Base-by-base conservation (phyloP, 2,797 vertebrate genomes). In the Halcyon leucocephala region DNA sequence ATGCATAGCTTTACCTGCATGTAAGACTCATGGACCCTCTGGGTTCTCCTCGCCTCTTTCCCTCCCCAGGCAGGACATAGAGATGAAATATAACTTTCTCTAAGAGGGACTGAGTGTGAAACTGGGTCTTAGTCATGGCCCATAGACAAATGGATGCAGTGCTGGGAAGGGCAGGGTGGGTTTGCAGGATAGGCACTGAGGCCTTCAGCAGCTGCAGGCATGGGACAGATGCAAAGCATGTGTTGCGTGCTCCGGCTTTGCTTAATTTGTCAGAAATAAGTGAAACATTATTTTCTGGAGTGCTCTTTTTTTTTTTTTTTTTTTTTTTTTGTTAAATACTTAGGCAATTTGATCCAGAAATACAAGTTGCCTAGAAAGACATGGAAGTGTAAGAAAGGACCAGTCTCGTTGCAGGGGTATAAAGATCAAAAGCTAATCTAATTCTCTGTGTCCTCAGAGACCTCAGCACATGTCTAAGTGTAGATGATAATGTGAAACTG, bases 211-310 rank as follows among this genome's bases (percentile, higher is more conserved):
- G 58, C 49, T 74, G 31, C 1, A 1, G 72, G 55, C 5, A 4
- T 11, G 14, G 20, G 33, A 54, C 0, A 2, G 55, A 18, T 31
- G 19, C 21, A 44, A 91, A 39, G 52, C 3, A 61, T 26, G 57
- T 2, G 0, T 21, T 78, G 41, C 0, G 2, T 48, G n/a, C 57
- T 58, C 0, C 1, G 18, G 1, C 2, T 57, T 77, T 28, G 48
- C 31, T 26, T 82, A 14, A 77, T 57, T 61, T 80, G 31, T 58
- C 22, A 65, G 66, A 90, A 83, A 74, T 17, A 78, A 58, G 44
- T 41, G 17, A 46, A 55, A 52, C 8, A 0, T 22, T 67, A 10
- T 42, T 74, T 90, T 84, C 25, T 84, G 21, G 28, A 89, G 18
- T 3, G 1, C 1, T 67, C 11, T 35, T 69, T 64, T 51, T n/a